Conservation (phyloP, 2,113 vertebrate genomes). For the Callorhinus ursinus region DNA sequence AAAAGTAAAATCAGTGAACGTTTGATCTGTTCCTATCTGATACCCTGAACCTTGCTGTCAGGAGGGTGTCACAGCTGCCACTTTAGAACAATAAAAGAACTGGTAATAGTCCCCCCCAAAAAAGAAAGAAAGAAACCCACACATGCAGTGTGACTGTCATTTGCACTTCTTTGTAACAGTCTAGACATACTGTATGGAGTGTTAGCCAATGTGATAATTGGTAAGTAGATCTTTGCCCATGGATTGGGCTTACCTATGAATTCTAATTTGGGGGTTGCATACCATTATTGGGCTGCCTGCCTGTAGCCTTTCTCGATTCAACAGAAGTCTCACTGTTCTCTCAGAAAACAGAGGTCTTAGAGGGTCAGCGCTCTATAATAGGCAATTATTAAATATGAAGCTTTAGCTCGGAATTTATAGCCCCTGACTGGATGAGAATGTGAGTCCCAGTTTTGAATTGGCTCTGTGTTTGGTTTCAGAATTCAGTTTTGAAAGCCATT, state of each 20-base stretch:
- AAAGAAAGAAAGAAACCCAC: conserved; percentile 40
- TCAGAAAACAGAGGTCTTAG: conserved; percentile 47
- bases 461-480: neutral
- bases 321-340: conserved; percentile 67
- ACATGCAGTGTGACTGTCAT: conserved; percentile 68
- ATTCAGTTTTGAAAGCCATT: conserved; percentile 68
- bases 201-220: conserved; percentile 80
- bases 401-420: conserved; percentile 46
- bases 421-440: conserved; percentile 54
- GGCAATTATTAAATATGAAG: conserved; percentile 52
- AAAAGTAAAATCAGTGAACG: conserved; percentile 57
- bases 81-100: conserved; percentile 66
- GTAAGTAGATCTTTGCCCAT: conserved; percentile 65
- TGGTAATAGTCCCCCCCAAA: conserved; percentile 45
- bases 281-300: conserved; percentile 63
- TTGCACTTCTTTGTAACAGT: conserved; percentile 76
- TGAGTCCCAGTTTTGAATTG: conserved; percentile 58
- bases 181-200: conserved; percentile 68
- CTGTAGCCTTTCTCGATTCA: conserved; percentile 68
- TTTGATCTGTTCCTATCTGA: conserved; percentile 50
- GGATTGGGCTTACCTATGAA: conserved; percentile 66
- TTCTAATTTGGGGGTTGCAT: conserved; percentile 67
- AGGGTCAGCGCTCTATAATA: conserved; percentile 31
- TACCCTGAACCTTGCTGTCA: conserved; percentile 23
- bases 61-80: conserved; percentile 62